A percentile compares a stretch with the other conserved stretches of the same genome.
Conservation (phyloP, 2,888 invertebrate species). For the Listrodromus nycthemerus region DNA sequence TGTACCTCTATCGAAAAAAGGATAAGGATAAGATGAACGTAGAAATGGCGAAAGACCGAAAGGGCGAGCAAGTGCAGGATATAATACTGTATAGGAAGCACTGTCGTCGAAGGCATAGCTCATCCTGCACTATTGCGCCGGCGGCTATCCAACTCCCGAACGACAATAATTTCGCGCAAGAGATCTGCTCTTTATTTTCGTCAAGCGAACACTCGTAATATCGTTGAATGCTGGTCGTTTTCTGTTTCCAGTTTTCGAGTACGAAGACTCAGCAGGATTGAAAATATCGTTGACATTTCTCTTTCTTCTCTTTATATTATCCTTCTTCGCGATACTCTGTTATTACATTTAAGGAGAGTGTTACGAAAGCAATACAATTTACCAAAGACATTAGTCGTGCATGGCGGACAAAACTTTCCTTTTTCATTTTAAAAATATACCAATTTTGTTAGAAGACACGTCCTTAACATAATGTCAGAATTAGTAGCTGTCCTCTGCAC, state of each 20-base stretch:
- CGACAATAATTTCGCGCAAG: conserved; percentile 73
- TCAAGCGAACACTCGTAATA: conserved; percentile 66
- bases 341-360: not conserved
- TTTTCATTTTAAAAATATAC: not conserved
- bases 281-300: conserved; percentile 19
- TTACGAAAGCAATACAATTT: not conserved
- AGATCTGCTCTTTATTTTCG: conserved; percentile 75
- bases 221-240: conserved; percentile 57
- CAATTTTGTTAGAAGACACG: not conserved
- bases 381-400: not conserved
- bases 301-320: not conserved
- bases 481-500: not conserved
- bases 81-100: conserved; percentile 33
- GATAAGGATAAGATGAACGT: conserved; percentile 46
- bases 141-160: conserved; percentile 65
- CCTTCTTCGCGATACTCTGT: not conserved
- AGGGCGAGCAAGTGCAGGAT: conserved; percentile 32
- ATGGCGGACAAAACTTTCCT: not conserved
- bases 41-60: conserved; percentile 23
- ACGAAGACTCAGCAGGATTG: conserved; percentile 15
- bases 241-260: conserved; percentile 15
- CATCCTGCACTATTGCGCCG: conserved; percentile 65
- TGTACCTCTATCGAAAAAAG: conserved; percentile 51
- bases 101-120: conserved; percentile 74
- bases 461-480: not conserved